Evolutionary conservation across 2,797 vertebrate genomes (phyloP).

Genomic region (Sebastes oblongus): DNA sequence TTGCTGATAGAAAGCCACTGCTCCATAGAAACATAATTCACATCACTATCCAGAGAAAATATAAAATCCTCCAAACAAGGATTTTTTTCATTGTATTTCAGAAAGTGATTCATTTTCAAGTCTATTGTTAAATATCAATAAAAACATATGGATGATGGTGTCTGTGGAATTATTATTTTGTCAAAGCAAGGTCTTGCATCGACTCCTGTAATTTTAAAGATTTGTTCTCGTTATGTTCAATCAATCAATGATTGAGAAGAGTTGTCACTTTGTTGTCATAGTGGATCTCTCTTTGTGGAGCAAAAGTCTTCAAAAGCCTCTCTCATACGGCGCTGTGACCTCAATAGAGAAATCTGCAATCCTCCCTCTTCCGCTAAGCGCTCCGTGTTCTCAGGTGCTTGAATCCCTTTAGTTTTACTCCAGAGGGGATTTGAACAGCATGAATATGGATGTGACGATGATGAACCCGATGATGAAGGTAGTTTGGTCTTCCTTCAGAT

Average conservation of each 20-base stretch:
- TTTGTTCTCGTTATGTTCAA: slow-evolving; percentile 15
- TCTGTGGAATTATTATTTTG: slow-evolving; percentile 12
- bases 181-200: neutral
- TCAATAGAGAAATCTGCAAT: slow-evolving; percentile 68
- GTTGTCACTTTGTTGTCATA: slow-evolving; percentile 18
- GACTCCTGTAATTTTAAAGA: neutral
- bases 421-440: slow-evolving; percentile 71
- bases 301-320: slow-evolving; percentile 51
- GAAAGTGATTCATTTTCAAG: neutral
- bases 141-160: neutral
- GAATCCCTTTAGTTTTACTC: slow-evolving; percentile 73
- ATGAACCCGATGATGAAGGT: slow-evolving; percentile 73
- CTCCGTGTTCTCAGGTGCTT: slow-evolving; percentile 68
- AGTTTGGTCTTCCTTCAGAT: slow-evolving; percentile 76
- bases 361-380: slow-evolving; percentile 52
- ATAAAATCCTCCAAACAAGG: neutral
- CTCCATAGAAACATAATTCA: neutral
- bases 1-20: neutral
- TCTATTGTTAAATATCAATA: slow-evolving; percentile 5
- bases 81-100: neutral
- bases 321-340: slow-evolving; percentile 60
- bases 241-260: slow-evolving; percentile 1
- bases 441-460: slow-evolving; percentile 78
- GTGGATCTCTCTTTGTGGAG: slow-evolving; percentile 32
- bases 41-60: neutral